Conservation (phyloP, 1,140 invertebrate species). For the Papilio polytes region DNA sequence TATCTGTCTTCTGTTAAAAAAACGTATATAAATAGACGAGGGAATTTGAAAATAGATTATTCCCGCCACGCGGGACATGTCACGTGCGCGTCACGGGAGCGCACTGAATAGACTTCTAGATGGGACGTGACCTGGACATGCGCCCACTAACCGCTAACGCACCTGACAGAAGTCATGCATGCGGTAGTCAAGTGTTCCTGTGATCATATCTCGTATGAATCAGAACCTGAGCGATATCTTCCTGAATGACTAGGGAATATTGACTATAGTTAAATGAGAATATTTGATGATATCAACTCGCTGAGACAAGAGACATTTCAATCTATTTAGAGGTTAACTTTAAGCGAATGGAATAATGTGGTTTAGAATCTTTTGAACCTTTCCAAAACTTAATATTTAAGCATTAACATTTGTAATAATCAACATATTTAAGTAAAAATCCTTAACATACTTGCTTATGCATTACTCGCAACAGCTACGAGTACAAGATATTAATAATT, state of each 20-base stretch:
- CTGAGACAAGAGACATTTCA: too few relatives aligned
- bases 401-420: neutral
- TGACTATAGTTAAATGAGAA: too few relatives aligned
- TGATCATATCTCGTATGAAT: neutral
- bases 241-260: neutral
- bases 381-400: too few relatives aligned
- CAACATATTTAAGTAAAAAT: neutral
- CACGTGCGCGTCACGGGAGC: constrained; percentile 22
- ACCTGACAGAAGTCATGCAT: neutral
- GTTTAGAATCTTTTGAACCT: too few relatives aligned
- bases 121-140: neutral
- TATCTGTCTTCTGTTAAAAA: neutral
- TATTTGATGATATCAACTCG: too few relatives aligned
- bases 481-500: neutral
- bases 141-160: neutral
- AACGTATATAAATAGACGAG: neutral
- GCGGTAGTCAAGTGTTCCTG: neutral
- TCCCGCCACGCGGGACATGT: neutral
- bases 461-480: neutral
- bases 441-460: neutral
- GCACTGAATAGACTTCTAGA: neutral
- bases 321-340: too few relatives aligned
- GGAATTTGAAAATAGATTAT: constrained; percentile 14
- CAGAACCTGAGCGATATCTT: neutral
- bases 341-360: too few relatives aligned